Base-by-base conservation (phyloP, 2,888 invertebrate species). In the Gastrophysa polygoni region DNA sequence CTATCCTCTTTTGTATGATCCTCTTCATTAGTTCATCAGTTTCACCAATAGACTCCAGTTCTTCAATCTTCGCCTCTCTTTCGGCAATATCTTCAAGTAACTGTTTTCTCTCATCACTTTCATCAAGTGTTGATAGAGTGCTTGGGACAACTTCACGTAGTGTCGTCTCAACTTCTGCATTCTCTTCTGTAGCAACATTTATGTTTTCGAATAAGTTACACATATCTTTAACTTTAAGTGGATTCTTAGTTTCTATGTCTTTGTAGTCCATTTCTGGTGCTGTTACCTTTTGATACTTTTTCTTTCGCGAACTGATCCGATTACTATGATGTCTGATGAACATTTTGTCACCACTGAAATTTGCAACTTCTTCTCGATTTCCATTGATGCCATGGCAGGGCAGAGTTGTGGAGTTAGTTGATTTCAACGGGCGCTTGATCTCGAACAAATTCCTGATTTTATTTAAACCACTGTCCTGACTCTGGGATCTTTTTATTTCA, bases 401-500 rank as follows among this genome's bases (percentile, higher is more conserved):
- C 18, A 62, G 16, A 2, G 60, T 63, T 11, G 50, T 49, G 44
- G 54, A 52, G 46, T 38, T 59, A 11, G 57, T 48, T 2, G 54
- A 44, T 57, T 63, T 67, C 10, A 17, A 21, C 0, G 67, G 67
- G 11, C 67, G 48, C 20, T 61, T 61, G 24, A 67, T 64, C 24
- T 64, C 67, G 29, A 67, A 65, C 2, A 67, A 21, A 16, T 38
- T 58, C 29, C 32, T 64, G 5, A 67, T 17, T 18, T 32, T 54
- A 24, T 21, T 57, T 17, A 50, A 55, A 7, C 50, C 28, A 11
- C 43, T 38, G 1, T 28, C 14, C 24, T 21, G 56, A 38, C 44
- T 17, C 18, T 56, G 57, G 24, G 60, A 59, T 67, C 56, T 59
- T 63, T 65, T 48, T 49, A 60, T 57, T 61, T 66, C 49, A 57